Percentiles rank a stretch among this genome's conserved stretches.
Conservation (phyloP, 2,797 vertebrate genomes). For the Eospalax fontanierii region DNA sequence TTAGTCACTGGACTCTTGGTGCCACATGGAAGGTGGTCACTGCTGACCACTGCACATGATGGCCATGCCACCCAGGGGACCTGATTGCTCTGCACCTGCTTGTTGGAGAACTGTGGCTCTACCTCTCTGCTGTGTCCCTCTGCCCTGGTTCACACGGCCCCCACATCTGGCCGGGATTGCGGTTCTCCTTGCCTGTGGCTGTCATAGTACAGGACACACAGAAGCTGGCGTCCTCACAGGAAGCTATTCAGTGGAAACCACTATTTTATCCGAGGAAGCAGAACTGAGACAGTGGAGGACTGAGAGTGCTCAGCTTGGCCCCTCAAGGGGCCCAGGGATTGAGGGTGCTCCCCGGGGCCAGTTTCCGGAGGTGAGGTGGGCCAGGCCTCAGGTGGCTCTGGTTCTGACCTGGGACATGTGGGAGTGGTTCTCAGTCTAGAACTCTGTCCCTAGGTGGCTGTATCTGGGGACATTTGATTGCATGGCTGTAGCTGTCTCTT, state of each 20-base stretch:
- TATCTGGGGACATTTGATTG: background rate
- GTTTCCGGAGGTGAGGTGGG: no score
- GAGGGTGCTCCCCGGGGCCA: background rate
- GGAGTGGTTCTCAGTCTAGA: background rate
- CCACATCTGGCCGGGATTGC: background rate
- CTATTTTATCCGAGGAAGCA: background rate
- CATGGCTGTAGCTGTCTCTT: background rate
- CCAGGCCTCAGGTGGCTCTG: background rate
- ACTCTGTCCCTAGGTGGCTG: background rate
- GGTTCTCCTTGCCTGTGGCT: background rate
- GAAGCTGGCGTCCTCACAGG: background rate
- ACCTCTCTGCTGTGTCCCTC: background rate
- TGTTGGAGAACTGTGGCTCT: background rate
- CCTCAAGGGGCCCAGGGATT: background rate
- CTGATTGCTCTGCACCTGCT: background rate
- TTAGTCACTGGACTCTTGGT: no score
- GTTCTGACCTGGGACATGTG: background rate
- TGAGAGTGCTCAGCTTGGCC: background rate
- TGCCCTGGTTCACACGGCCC: background rate
- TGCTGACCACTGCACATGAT: no score
- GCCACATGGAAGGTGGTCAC: no score
- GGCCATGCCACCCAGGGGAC: background rate
- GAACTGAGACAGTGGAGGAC: background rate
- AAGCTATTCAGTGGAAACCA: conserved; percentile 7
- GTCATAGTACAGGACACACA: background rate